A percentile compares a stretch with the other conserved stretches of the same genome.
Evolutionary conservation across 2,113 vertebrate species (phyloP).

Genomic region (Rhinolophus sinicus): DNA sequence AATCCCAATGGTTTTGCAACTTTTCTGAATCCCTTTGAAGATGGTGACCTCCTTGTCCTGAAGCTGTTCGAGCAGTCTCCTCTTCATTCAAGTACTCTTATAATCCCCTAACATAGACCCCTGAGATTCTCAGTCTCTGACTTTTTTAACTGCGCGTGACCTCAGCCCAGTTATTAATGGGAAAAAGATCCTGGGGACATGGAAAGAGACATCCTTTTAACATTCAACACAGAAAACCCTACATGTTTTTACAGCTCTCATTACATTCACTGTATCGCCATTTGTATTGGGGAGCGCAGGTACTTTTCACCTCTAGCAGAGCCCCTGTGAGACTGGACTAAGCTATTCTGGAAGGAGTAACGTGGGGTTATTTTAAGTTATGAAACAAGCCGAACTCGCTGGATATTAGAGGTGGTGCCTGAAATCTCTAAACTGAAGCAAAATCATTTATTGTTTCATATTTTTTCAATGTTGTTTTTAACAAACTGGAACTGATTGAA

Average conservation of each 20-base stretch:
- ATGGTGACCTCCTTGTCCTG: not conserved
- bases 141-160: not conserved
- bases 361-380: not conserved
- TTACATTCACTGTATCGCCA: not conserved
- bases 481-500: not conserved
- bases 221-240: not conserved
- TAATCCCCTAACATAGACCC: not conserved
- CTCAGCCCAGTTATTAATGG: not conserved
- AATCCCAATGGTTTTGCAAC: not conserved
- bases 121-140: not conserved
- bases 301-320: not conserved
- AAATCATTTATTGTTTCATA: not conserved
- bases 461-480: slow-evolving; percentile 14
- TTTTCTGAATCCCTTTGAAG: not conserved
- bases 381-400: not conserved
- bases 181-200: not conserved
- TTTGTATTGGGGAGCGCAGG: not conserved
- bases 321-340: not conserved
- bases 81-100: not conserved
- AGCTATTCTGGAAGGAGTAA: not conserved
- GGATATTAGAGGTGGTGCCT: not conserved
- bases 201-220: not conserved
- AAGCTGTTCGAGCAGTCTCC: not conserved
- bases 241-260: not conserved
- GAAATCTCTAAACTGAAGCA: not conserved